Conservation (phyloP, 2,888 invertebrate genomes). For the Archaeoteleia sp. region DNA sequence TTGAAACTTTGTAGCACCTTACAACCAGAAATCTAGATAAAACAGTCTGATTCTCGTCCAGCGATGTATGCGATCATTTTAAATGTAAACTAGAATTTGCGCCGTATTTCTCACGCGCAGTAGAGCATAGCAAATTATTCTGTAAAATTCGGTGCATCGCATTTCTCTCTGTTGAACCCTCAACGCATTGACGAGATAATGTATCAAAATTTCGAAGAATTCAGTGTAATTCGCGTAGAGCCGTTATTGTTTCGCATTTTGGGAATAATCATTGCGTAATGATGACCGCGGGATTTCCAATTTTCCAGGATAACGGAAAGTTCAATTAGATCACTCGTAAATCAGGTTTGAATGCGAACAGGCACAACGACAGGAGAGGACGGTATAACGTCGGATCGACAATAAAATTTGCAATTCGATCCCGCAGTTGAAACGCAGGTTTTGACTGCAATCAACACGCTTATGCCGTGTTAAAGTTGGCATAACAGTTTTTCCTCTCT, state of each 20-base stretch:
- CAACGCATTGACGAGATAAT: no score
- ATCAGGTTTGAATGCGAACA: slow-evolving; percentile 37
- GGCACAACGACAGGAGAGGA: slow-evolving; percentile 14
- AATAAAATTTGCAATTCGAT: slow-evolving; percentile 33
- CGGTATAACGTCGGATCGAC: slow-evolving; percentile 16
- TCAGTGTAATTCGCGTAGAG: slow-evolving; percentile 9
- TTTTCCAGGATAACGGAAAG: slow-evolving; percentile 39
- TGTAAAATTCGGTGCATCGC: no score
- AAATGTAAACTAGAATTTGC: no score
- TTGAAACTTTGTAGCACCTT: no score
- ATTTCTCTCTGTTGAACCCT: no score
- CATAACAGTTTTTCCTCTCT: not conserved
- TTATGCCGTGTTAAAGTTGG: slow-evolving; percentile 2
- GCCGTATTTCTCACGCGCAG: no score
- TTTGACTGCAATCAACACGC: not conserved
- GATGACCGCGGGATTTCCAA: slow-evolving; percentile 33
- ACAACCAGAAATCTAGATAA: no score
- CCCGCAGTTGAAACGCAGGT: slow-evolving; percentile 11
- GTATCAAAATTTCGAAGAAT: slow-evolving; percentile 15
- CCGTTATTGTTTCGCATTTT: slow-evolving; percentile 27
- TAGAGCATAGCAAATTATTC: no score
- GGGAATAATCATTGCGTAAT: slow-evolving; percentile 24
- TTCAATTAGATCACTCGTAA: slow-evolving; percentile 42
- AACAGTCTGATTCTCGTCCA: no score
- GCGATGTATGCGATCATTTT: no score